Percentiles rank a stretch among this genome's conserved stretches.
phyloP scores from a whole-genome alignment of 2,113 vertebrate species.

The Barnardius zonarius region DNA sequence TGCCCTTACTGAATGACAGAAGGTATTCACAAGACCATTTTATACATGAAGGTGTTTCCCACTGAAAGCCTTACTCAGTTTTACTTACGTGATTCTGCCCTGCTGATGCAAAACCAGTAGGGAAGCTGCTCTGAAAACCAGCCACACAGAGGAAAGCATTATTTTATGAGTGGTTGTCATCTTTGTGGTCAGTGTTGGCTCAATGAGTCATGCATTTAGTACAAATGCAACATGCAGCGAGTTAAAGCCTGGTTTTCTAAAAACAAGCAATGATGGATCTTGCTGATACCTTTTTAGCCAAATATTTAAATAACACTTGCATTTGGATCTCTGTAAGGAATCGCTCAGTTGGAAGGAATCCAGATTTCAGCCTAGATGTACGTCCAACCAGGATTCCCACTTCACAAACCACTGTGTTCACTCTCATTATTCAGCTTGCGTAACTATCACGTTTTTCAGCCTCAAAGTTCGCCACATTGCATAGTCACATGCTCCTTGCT shows the following conservation, averaged over 20 bases:
- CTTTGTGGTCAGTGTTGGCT: neutral
- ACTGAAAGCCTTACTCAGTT: neutral
- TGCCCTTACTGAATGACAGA: neutral
- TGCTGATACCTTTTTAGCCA: neutral
- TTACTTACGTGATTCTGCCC: neutral
- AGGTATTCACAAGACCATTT: neutral
- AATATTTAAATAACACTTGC: neutral
- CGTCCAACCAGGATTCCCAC: neutral
- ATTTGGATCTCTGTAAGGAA: neutral
- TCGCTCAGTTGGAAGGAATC: neutral
- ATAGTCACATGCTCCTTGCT: neutral
- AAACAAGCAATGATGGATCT: neutral
- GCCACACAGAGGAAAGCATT: neutral
- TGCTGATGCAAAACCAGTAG: neutral
- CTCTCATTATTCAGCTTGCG: neutral
- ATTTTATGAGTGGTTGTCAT: neutral
- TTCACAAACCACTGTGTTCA: neutral
- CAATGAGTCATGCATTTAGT: neutral
- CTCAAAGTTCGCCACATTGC: accelerated
- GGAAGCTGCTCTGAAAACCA: neutral
- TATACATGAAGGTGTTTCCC: neutral
- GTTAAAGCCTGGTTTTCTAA: neutral
- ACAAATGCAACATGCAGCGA: neutral
- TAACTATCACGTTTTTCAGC: neutral
- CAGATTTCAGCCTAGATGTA: neutral